Conservation (phyloP, 1,140 invertebrate genomes). For the Nymphalis io region DNA sequence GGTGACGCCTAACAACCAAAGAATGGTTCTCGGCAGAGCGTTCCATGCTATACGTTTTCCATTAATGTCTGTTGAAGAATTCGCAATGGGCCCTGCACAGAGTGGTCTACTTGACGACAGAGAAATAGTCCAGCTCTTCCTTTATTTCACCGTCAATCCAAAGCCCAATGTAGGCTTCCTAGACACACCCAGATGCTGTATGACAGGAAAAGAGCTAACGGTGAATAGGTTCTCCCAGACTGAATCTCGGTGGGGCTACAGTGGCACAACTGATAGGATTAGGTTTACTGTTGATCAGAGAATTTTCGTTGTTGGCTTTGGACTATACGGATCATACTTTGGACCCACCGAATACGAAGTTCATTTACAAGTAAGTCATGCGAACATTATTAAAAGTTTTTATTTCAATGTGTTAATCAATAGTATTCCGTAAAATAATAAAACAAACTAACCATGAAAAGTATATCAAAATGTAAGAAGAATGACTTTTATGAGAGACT, state of each 20-base stretch:
- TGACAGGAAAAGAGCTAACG: slow-evolving; percentile 91
- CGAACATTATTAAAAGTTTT: background rate
- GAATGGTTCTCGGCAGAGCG: slow-evolving; percentile 85
- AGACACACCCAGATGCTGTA: slow-evolving; percentile 89
- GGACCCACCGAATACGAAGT: slow-evolving; percentile 91
- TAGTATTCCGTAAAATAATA: no score
- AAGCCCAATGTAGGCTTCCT: slow-evolving; percentile 87
- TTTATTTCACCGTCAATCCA: slow-evolving; percentile 91
- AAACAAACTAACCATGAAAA: no score
- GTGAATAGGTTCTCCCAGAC: slow-evolving; percentile 91
- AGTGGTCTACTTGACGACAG: slow-evolving; percentile 88
- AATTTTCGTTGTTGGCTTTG: slow-evolving; percentile 94
- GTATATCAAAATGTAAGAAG: no score
- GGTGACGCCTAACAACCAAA: slow-evolving; percentile 86
- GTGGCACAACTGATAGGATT: slow-evolving; percentile 92
- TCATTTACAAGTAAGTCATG: slow-evolving; percentile 83
- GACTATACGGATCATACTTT: slow-evolving; percentile 93
- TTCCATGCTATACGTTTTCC: slow-evolving; percentile 91
- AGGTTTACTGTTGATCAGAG: slow-evolving; percentile 91
- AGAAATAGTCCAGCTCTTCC: slow-evolving; percentile 89
- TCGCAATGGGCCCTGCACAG: slow-evolving; percentile 90
- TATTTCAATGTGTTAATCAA: background rate
- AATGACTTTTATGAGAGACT: no score
- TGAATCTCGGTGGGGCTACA: slow-evolving; percentile 93
- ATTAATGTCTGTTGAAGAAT: slow-evolving; percentile 93